These are phyloP conservation scores for Cinara cedri DNA, from an alignment of 2,888 invertebrate genomes.

Conservation along the genomic window DNA sequence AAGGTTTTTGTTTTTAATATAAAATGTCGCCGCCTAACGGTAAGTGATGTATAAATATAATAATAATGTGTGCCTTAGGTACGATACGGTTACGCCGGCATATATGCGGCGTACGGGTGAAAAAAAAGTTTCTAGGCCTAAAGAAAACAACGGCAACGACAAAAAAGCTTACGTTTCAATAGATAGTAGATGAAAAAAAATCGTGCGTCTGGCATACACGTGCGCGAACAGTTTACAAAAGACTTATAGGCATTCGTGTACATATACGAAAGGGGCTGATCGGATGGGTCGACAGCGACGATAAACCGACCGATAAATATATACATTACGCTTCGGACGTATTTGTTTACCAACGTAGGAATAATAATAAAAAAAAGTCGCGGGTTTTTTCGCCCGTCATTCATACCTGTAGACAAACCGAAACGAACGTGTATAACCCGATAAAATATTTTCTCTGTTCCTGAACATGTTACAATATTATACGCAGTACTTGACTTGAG, in stretches of 20 bases:
- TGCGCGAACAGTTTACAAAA: conserved; percentile 4
- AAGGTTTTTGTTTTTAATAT: conserved; percentile 24
- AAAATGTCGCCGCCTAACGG: conserved; percentile 19
- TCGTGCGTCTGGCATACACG: not conserved
- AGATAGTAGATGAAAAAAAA: not conserved
- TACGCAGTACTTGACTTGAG: no score
- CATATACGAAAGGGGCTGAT: not conserved
- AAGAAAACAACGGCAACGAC: conserved; percentile 16
- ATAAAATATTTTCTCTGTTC: no score
- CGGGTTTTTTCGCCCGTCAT: no score
- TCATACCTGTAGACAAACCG: no score
- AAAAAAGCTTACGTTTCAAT: not conserved
- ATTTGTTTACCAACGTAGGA: not conserved
- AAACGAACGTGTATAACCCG: no score
- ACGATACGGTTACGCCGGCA: not conserved
- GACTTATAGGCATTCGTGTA: conserved; percentile 20
- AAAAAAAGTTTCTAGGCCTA: not conserved
- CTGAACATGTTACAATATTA: no score
- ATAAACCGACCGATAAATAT: not conserved
- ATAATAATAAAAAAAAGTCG: no score
- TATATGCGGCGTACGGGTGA: not conserved
- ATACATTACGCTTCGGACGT: not conserved
- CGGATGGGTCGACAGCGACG: not conserved
- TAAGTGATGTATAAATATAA: not conserved
- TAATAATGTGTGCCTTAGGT: not conserved